Conservation (phyloP, 2,797 vertebrate genomes). For the Dicrostonyx torquatus region DNA sequence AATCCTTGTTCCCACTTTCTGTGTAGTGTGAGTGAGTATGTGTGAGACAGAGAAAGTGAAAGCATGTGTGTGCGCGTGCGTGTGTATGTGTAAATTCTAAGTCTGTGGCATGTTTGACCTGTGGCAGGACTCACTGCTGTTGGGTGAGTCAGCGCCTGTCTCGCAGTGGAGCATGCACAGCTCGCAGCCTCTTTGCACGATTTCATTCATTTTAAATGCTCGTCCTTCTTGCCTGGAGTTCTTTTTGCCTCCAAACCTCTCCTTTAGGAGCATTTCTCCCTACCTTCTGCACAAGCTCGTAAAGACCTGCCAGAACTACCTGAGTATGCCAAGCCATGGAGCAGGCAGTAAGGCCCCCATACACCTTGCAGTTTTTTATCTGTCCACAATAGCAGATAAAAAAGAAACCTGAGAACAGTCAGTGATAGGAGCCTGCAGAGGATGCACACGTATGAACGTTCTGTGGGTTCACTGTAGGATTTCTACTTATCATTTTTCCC, state of each 20-base stretch:
- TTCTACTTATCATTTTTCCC: conserved; percentile 29
- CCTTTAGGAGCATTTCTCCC: conserved; percentile 89
- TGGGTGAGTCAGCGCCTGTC: conserved; percentile 95
- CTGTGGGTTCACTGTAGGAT: conserved; percentile 22
- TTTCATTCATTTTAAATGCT: conserved; percentile 92
- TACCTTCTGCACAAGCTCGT: conserved; percentile 90
- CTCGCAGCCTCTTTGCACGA: conserved; percentile 95
- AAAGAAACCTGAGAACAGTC: conserved; percentile 9
- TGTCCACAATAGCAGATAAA: conserved; percentile 1
- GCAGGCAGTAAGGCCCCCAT: not conserved
- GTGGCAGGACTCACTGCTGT: conserved; percentile 94
- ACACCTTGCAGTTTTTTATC: not conserved
- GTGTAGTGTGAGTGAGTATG: conserved; percentile 94
- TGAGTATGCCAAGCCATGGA: not conserved
- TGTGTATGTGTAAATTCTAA: conserved; percentile 91
- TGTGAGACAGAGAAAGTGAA: conserved; percentile 93
- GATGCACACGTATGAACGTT: not conserved
- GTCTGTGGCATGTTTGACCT: conserved; percentile 96
- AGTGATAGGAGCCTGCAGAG: not conserved
- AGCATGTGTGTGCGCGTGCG: conserved; percentile 94
- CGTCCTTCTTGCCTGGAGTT: conserved; percentile 87
- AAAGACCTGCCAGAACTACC: conserved; percentile 66
- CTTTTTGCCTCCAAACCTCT: conserved; percentile 83
- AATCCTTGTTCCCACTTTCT: conserved; percentile 82
- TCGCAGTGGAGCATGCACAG: conserved; percentile 97